Conservation (phyloP, 2,797 vertebrate species). For the Vireo griseus region DNA sequence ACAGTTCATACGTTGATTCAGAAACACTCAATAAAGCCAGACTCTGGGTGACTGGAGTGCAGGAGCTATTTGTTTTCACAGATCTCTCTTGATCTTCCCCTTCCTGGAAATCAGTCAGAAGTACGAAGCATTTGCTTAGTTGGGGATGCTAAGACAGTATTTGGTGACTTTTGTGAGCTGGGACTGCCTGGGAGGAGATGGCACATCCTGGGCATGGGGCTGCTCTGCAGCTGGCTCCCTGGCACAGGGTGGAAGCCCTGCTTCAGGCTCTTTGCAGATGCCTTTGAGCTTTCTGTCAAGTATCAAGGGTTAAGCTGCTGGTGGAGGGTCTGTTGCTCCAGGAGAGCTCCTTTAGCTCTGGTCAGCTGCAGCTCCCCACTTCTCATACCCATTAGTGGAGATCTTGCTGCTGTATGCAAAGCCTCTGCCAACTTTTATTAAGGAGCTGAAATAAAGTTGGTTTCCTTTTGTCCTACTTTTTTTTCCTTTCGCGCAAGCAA, state of each 20-base stretch:
- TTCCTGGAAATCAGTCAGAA: background rate
- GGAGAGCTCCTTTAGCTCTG: background rate
- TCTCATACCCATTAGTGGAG: background rate
- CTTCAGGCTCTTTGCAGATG: background rate
- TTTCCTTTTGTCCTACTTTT: background rate
- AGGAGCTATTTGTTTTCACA: background rate
- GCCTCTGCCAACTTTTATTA: background rate
- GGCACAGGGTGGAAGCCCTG: background rate
- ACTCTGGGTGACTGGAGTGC: background rate
- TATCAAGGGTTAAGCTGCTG: background rate
- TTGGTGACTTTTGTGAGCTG: background rate
- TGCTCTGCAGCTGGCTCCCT: conserved; percentile 27
- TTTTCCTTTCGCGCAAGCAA: background rate
- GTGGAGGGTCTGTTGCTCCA: background rate
- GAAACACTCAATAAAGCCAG: background rate
- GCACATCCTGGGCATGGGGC: background rate
- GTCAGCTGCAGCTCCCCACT: background rate
- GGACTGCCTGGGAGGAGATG: background rate
- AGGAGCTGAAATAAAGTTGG: background rate
- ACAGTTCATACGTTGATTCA: accelerated
- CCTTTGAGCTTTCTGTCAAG: background rate
- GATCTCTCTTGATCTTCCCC: background rate
- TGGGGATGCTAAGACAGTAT: background rate
- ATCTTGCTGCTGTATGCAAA: background rate
- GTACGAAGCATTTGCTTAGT: background rate